These are phyloP conservation scores for Epinotia demarniana DNA, from an alignment of 2,888 invertebrate genomes.

Conservation along the genomic window DNA sequence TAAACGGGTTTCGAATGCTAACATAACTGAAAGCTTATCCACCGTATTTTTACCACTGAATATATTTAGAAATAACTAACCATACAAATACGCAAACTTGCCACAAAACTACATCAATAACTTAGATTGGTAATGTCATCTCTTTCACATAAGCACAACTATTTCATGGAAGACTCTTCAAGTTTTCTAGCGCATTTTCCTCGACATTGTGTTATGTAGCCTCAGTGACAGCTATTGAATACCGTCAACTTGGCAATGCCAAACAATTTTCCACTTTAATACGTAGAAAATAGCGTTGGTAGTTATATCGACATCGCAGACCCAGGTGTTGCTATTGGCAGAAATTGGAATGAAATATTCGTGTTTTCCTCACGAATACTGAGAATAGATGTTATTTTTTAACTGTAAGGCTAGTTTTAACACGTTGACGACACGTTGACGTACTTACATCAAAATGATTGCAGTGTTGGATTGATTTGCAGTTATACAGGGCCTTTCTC, in stretches of 20 bases:
- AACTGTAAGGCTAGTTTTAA: not conserved
- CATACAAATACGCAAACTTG: not conserved
- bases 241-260: slow-evolving; percentile 48
- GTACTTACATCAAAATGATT: no score
- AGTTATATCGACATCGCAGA: slow-evolving; percentile 39
- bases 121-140: slow-evolving; percentile 35
- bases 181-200: slow-evolving; percentile 61
- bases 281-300: slow-evolving; percentile 46
- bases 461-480: no score
- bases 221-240: slow-evolving; percentile 62
- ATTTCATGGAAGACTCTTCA: slow-evolving; percentile 31
- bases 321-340: slow-evolving; percentile 69
- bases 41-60: not conserved
- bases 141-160: slow-evolving; percentile 13
- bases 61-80: not conserved
- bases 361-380: slow-evolving; percentile 51
- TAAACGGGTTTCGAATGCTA: not conserved
- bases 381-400: slow-evolving; percentile 46
- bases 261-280: slow-evolving; percentile 49
- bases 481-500: no score
- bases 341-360: slow-evolving; percentile 72
- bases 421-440: not conserved
- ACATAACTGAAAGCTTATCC: not conserved
- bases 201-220: slow-evolving; percentile 66
- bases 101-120: slow-evolving; percentile 20